Base-by-base conservation (phyloP, 2,888 invertebrate species). In the Dicranocentrus wangi region DNA sequence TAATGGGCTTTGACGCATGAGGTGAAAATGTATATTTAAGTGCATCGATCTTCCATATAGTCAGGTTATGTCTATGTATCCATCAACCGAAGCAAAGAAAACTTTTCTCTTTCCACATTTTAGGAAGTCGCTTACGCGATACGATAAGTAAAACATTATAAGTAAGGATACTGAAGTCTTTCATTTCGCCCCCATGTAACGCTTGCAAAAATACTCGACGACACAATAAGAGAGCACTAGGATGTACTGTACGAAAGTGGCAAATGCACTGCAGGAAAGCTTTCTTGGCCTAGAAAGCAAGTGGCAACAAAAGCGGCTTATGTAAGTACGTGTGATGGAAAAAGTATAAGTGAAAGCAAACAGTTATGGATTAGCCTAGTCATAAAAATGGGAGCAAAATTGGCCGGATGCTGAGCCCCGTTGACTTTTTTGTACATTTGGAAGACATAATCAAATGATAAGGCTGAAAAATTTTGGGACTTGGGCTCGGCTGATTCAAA, bases 301-400 rank as follows among this genome's bases (percentile, higher is more conserved):
- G 39, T 39, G 63, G 17, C 3, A 63, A 60, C 71, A 72, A 72
- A n/a, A 72, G 72, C 72, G 7, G 72, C 72, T 72, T 72, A 72
- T 10, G 32, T 13, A 39, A 39, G 8, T 39, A 39, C 47, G 15
- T 47, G 3, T 47, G 47, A 47, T 32, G 25, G 15, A 58, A 55
- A 58, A 58, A 63, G 13, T 23, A 65, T 19, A 53, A 65, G 65
- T 55, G 39, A 73, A 65, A 65, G 73, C 43, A 75, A 66, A 75
- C 75, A 66, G 55, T 55, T 66, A 27, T 42, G 55, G 43, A 51
- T 75, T 66, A 72, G 21, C 32, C 17, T 32, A 23, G 51, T 23
- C 51, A 53, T 65, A 27, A 42, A 63, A 42, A 58, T 58, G 39
- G 32, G 10, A 32, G n/a, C n/a, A n/a, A n/a, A n/a, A n/a, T 7